phyloP scores from a whole-genome alignment of 2,113 vertebrate genomes.

The Elachura formosa region DNA sequence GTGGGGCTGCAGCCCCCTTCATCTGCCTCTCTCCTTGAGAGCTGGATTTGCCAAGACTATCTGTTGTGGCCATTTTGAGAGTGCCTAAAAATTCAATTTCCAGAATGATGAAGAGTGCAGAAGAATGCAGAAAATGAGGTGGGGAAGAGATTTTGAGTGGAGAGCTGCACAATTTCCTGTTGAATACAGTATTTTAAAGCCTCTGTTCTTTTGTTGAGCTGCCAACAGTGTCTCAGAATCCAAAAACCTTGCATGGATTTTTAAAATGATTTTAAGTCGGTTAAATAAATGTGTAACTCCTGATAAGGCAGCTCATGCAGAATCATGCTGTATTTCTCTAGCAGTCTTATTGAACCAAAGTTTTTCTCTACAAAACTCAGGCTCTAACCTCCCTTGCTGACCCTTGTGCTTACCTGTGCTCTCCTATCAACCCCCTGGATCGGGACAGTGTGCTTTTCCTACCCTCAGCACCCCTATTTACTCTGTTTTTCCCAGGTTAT shows the following conservation, averaged over 20 bases:
- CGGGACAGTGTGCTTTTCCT: neutral
- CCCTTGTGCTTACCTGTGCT: neutral
- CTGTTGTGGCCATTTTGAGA: neutral
- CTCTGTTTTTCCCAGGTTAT: neutral
- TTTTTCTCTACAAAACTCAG: neutral
- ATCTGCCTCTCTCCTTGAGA: neutral
- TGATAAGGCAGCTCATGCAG: neutral
- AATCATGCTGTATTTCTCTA: neutral
- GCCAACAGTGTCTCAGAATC: neutral
- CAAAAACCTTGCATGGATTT: neutral
- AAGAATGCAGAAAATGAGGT: constrained; percentile 3
- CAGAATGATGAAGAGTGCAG: neutral
- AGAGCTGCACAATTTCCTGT: neutral
- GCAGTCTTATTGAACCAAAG: neutral
- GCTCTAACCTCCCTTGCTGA: neutral
- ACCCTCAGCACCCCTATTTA: constrained; percentile 21
- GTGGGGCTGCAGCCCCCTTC: neutral
- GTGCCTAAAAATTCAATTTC: neutral
- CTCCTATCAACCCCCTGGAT: neutral
- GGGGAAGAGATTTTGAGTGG: neutral
- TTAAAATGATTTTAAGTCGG: neutral
- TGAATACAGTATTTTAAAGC: neutral
- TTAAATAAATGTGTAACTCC: neutral
- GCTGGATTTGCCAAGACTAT: neutral
- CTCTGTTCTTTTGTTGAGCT: neutral